These are phyloP conservation scores for Apodemia hepburni DNA, from an alignment of 2,888 invertebrate genomes.

Conservation along the genomic window DNA sequence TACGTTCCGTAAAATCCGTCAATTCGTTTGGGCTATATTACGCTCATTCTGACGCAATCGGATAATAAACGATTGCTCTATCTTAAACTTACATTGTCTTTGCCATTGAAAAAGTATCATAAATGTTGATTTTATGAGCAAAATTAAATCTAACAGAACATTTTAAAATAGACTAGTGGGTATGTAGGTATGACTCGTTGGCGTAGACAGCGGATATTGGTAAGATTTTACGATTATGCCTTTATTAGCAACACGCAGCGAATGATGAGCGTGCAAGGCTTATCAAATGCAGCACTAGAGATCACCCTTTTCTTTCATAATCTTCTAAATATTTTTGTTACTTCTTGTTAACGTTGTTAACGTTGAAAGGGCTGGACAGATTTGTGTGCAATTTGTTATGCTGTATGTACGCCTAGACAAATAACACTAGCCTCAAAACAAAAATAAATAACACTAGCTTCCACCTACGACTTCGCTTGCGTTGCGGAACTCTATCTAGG, in stretches of 20 bases:
- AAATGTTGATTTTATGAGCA: background rate
- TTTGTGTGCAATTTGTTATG: no score
- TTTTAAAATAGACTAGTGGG: background rate
- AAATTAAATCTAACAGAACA: background rate
- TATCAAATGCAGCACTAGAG: background rate
- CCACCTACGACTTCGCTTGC: no score
- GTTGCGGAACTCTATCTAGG: no score
- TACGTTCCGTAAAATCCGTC: background rate
- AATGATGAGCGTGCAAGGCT: background rate
- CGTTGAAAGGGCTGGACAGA: no score
- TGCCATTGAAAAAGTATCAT: background rate
- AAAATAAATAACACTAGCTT: no score
- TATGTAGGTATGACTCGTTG: background rate
- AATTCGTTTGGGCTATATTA: background rate
- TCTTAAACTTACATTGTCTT: background rate
- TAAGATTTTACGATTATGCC: background rate
- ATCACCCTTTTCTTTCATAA: background rate
- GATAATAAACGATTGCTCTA: background rate
- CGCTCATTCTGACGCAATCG: no score
- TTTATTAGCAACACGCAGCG: background rate
- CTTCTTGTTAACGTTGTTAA: no score
- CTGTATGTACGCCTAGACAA: no score
- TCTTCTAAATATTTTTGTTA: no score
- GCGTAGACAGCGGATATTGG: conserved; percentile 2
- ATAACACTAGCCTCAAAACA: no score